A percentile compares a stretch with the other conserved stretches of the same genome.
Conservation (phyloP, 2,113 vertebrate species). For the Hiodon alosoides region DNA sequence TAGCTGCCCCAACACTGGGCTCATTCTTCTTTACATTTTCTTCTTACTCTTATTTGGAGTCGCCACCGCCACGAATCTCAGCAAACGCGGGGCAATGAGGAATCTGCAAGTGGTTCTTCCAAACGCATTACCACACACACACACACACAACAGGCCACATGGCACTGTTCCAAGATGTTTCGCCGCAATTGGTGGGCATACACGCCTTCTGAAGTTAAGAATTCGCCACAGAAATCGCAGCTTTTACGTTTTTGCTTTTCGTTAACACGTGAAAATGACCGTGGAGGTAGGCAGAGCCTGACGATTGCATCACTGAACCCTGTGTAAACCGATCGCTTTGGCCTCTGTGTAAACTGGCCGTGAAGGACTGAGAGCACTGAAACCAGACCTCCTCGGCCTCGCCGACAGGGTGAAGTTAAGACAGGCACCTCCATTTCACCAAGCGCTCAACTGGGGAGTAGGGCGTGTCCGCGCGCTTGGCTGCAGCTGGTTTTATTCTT, state of each 20-base stretch:
- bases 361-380: neutral
- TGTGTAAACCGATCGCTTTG: constrained; percentile 9
- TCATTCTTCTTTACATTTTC: too few species aligned
- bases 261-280: neutral
- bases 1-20: too few species aligned
- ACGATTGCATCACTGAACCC: neutral
- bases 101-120: too few species aligned
- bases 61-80: too few species aligned
- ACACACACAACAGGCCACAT: too few species aligned
- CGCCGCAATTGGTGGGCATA: too few species aligned
- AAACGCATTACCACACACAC: too few species aligned
- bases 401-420: constrained; percentile 6
- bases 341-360: constrained; percentile 9
- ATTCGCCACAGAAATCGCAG: neutral
- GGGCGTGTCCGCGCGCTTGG: neutral
- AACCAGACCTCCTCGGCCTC: neutral
- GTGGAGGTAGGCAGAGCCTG: neutral
- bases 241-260: neutral
- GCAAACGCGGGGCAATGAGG: too few species aligned
- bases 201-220: too few species aligned
- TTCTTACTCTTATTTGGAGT: too few species aligned
- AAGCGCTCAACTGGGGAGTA: neutral
- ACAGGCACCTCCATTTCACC: neutral
- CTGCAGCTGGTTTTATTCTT: neutral
- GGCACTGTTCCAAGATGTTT: too few species aligned